Conservation (phyloP, 2,113 vertebrate species). For the Protomyctophum bolini region DNA sequence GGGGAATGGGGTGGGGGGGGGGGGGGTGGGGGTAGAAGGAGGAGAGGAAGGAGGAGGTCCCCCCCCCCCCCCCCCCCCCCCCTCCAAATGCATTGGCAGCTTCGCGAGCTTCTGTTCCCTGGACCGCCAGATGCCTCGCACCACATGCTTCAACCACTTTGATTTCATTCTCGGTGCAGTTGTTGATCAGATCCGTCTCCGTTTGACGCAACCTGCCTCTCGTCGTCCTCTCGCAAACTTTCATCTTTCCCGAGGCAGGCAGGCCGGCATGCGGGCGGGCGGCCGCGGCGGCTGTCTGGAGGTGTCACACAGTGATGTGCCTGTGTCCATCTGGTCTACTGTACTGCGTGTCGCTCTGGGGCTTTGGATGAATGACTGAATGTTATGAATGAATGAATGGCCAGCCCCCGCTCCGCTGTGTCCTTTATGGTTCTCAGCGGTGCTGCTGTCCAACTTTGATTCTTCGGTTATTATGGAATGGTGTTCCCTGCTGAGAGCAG, state of each 20-base stretch:
- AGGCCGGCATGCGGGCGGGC: slow-evolving; percentile 54
- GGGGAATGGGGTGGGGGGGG: slow-evolving; percentile 38
- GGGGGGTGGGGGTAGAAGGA: slow-evolving; percentile 42
- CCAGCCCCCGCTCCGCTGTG: slow-evolving; percentile 65
- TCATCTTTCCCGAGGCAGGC: slow-evolving; percentile 63
- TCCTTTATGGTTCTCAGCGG: slow-evolving; percentile 71
- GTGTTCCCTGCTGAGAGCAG: slow-evolving; percentile 64
- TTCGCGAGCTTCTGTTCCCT: slow-evolving; percentile 66
- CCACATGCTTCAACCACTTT: slow-evolving; percentile 77
- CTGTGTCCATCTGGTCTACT: slow-evolving; percentile 73
- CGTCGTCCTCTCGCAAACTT: slow-evolving; percentile 61
- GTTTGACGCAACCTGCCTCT: slow-evolving; percentile 73
- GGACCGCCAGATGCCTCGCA: slow-evolving; percentile 71
- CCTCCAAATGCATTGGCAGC: slow-evolving; percentile 62
- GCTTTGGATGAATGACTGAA: slow-evolving; percentile 41
- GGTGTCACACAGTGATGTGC: slow-evolving; percentile 71
- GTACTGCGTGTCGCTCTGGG: slow-evolving; percentile 49
- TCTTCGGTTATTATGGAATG: slow-evolving; percentile 73
- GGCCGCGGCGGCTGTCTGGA: slow-evolving; percentile 67
- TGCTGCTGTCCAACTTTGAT: slow-evolving; percentile 75
- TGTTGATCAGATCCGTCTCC: slow-evolving; percentile 73
- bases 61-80: slow-evolving; percentile 9
- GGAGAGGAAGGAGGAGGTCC: not conserved
- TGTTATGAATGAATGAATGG: slow-evolving; percentile 61
- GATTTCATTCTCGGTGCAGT: slow-evolving; percentile 74